Evolutionary conservation across 2,113 vertebrate species (phyloP), one percentile per base, ranked within the genome.

Genomic region (Leucopternis melanops): DNA sequence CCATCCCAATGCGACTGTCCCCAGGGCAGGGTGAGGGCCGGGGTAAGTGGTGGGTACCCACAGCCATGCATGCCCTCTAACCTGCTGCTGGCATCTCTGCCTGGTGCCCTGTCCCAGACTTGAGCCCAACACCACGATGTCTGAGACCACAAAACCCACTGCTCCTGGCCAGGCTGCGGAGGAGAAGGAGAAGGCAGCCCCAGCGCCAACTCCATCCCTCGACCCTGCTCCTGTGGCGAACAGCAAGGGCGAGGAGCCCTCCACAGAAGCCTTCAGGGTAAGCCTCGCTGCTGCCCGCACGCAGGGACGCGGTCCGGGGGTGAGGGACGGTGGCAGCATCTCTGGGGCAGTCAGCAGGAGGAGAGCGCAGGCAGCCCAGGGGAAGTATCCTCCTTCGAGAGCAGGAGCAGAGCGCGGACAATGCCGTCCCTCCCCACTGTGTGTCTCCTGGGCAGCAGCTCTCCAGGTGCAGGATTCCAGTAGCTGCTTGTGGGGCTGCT

Each of bases 241-340:
- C 77, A 97, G 98, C 97, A 99, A 99, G 97, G 98, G 96, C 2
- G 98, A 98, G 66, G 99, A 99, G 26, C 97, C 98, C 42, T 96
- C 98, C 90, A 66, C 95, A 70, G 99, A 98, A 92, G 97, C 97
- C 97, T 99, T 98, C 98, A 98, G 96, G 98, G 99, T 99, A 98
- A 99, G 99, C 44, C 42, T 74, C 13, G 59, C 16, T 16, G 65
- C 65, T 79, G 47, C 81, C 47, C 57, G 6, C 2, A 0, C 0
- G 0, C 25, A 32, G 59, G 69, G 73, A 65, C 6, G 3, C 0
- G 2, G 34, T 21, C 38, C 0, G 0, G 86, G 81, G 49, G 15
- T 32, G 44, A 59, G 57, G 73, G 83, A 69, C 4, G 8, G 45
- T 21, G 70, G 40, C 54, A 84, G 61, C 59, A 34, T 5, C 81